These are phyloP conservation scores for Holacanthella duospinosa DNA, from an alignment of 2,888 invertebrate genomes.

Conservation along the genomic window DNA sequence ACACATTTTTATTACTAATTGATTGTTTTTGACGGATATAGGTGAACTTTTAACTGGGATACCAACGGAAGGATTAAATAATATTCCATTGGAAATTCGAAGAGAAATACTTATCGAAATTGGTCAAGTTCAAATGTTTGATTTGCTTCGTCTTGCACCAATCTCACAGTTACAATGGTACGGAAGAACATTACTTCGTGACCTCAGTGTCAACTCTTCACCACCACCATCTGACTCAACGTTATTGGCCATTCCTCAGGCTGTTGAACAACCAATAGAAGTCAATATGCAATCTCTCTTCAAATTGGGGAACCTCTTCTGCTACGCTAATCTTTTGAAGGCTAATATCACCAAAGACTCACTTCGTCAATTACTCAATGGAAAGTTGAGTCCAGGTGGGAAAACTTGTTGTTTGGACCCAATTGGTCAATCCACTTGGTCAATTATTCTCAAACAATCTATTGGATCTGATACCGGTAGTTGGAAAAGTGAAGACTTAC, in stretches of 20 bases:
- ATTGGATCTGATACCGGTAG: conserved; percentile 29
- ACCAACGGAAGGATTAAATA: conserved; percentile 22
- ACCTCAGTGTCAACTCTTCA: conserved; percentile 9
- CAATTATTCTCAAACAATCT: conserved; percentile 18
- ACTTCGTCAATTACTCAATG: conserved; percentile 27
- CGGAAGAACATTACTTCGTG: conserved; percentile 21
- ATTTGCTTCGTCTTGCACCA: conserved; percentile 22
- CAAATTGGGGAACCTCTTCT: conserved; percentile 27
- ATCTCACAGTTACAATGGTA: conserved; percentile 26
- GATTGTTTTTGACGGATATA: conserved; percentile 5
- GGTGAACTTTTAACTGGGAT: conserved; percentile 31
- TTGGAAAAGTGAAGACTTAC: conserved; percentile 29
- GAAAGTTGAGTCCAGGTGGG: conserved; percentile 24
- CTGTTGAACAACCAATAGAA: no score
- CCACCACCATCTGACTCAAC: neutral
- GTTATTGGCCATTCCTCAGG: neutral
- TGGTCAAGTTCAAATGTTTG: conserved; percentile 24
- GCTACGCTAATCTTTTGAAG: conserved; percentile 25
- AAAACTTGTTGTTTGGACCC: conserved; percentile 31
- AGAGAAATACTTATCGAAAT: conserved; percentile 29
- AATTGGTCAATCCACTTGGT: conserved; percentile 22
- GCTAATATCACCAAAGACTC: conserved; percentile 18
- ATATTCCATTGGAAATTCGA: conserved; percentile 13
- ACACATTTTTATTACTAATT: neutral
- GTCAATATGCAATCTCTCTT: conserved; percentile 2